Conservation (phyloP, 2,797 vertebrate species). For the Falco biarmicus region DNA sequence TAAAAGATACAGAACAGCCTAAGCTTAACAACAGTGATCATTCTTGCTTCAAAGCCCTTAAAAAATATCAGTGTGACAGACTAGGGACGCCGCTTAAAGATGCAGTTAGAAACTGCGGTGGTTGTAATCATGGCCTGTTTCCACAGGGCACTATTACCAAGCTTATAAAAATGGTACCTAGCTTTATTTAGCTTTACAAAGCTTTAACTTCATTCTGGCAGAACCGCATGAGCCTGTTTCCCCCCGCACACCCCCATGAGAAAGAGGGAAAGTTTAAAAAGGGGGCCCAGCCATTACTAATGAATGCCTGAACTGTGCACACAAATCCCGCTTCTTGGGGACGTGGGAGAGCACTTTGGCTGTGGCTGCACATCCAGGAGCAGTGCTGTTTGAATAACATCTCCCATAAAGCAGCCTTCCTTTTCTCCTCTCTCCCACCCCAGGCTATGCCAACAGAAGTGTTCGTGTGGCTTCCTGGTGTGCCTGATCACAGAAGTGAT, state of each 20-base stretch:
- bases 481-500: not conserved
- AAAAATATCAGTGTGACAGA: not conserved
- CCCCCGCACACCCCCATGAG: not conserved
- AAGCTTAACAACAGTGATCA: not conserved
- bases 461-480: not conserved
- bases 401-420: not conserved
- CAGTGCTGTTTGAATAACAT: not conserved
- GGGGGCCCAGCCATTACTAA: not conserved
- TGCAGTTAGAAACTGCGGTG: not conserved
- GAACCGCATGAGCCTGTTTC: not conserved
- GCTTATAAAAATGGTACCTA: conserved; percentile 1
- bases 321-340: not conserved
- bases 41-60: conserved; percentile 2
- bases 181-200: conserved; percentile 33
- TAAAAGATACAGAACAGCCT: not conserved
- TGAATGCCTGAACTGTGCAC: not conserved
- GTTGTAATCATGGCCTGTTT: conserved; percentile 22
- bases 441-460: not conserved
- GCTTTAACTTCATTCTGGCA: not conserved
- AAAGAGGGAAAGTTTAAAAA: not conserved
- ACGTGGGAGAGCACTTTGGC: not conserved
- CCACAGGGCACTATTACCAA: conserved; percentile 28
- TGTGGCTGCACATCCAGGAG: not conserved
- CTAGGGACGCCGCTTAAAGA: not conserved
- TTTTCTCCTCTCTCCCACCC: not conserved